A percentile compares a stretch with the other conserved stretches of the same genome.
These are phyloP conservation scores for Acleris holmiana DNA, from an alignment of 2,888 invertebrate species.

Conservation along the genomic window DNA sequence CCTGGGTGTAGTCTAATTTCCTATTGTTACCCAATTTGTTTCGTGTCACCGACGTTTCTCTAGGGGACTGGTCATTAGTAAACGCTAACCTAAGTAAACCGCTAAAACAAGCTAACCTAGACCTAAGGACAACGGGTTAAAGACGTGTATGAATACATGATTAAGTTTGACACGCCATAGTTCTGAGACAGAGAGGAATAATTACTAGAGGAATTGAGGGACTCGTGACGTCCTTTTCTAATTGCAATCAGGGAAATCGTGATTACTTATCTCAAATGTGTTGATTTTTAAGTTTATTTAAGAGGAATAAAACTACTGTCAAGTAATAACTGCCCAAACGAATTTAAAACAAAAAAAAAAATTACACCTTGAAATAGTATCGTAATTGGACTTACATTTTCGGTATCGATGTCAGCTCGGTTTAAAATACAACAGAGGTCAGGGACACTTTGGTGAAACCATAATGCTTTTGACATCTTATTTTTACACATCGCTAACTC, in stretches of 20 bases:
- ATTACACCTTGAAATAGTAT: no score
- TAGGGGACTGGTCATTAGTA: conserved; percentile 50
- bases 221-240: conserved; percentile 7
- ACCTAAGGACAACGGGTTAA: not conserved
- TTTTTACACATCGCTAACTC: no score
- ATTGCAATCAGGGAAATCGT: not conserved
- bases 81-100: conserved; percentile 12
- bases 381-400: no score
- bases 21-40: conserved; percentile 62
- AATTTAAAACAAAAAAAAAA: not conserved
- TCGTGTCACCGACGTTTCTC: conserved; percentile 53
- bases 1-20: conserved; percentile 55
- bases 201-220: conserved; percentile 13
- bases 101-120: not conserved
- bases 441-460: no score
- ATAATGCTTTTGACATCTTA: no score
- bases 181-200: conserved; percentile 23
- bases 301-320: no score
- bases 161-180: conserved; percentile 4
- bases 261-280: no score
- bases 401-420: no score
- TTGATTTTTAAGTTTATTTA: no score
- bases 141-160: not conserved
- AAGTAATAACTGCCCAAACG: not conserved
- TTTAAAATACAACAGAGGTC: no score